Evolutionary conservation across 2,888 invertebrate genomes (phyloP).

Genomic region (Ichneumoninae sp.): DNA sequence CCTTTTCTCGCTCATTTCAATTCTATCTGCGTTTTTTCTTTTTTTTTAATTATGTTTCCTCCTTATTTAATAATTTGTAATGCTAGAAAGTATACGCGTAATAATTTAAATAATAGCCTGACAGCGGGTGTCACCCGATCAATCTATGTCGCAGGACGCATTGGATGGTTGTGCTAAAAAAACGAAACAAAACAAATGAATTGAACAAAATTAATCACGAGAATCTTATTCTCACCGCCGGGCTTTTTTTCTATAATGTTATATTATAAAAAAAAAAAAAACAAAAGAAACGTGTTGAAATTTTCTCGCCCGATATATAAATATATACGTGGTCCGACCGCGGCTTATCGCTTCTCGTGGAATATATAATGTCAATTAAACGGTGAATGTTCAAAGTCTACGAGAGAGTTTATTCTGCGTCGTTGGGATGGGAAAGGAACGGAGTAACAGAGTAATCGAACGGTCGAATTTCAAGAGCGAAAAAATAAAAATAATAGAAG

Average conservation of each 20-base stretch:
- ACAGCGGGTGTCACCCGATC: conserved; percentile 41
- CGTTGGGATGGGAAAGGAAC: conserved; percentile 4
- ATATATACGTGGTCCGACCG: not conserved
- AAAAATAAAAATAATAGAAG: not conserved
- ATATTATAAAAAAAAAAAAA: not conserved
- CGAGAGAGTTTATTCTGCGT: not conserved
- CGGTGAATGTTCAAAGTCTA: conserved; percentile 25
- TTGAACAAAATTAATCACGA: conserved; percentile 43
- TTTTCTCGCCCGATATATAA: conserved; percentile 7
- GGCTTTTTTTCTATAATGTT: not conserved
- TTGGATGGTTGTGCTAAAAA: conserved; percentile 62
- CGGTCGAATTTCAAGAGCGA: conserved; percentile 3
- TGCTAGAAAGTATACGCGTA: conserved; percentile 77
- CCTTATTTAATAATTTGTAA: conserved; percentile 73
- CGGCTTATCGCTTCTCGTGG: conserved; percentile 24
- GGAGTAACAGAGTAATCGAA: conserved; percentile 17
- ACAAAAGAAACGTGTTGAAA: conserved; percentile 18
- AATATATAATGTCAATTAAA: conserved; percentile 49
- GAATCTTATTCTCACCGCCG: conserved; percentile 22
- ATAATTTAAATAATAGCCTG: conserved; percentile 77
- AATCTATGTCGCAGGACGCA: conserved; percentile 66
- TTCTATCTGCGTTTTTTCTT: conserved; percentile 68
- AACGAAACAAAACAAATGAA: conserved; percentile 5
- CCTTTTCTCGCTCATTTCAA: conserved; percentile 42
- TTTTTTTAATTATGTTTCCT: conserved; percentile 55